Base-by-base conservation (phyloP, 2,888 invertebrate species). In the Eristalinus aeneus region DNA sequence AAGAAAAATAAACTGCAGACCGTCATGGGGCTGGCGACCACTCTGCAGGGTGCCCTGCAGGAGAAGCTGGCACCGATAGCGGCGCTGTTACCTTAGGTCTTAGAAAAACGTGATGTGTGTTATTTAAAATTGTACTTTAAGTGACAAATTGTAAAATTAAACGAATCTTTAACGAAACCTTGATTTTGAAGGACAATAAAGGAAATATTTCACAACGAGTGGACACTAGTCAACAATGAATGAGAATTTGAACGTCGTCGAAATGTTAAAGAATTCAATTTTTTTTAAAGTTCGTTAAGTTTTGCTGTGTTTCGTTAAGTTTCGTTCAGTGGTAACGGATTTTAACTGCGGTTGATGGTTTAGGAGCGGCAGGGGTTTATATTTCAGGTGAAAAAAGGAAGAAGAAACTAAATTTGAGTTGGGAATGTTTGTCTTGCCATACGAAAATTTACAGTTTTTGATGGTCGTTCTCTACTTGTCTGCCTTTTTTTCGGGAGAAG, bases 21-120 rank as follows among this genome's bases (percentile, higher is more conserved):
- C 0, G 23, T 86, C 12, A 69, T 82, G 58, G 86, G 82, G 11
- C 22, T 80, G 20, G 61, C 74, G 63, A 39, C 10, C 11, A 63
- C 77, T 20, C 10, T 82, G 10, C 71, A 82, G 32, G 60, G 63
- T n/a, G 75, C 76, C 12, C 34, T 84, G 32, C 74, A 74, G 36
- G 63, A 68, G 20, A 85, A 80, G 46, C 71, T 85, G 1, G 84
- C 84, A 16, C 65, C 83, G 11, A 53, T 85, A 54, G 85, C 85
- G 69, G 67, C 86, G 32, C 54, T 86, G 65, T 58, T 86, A 68
- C 86, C 86, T 11, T 86, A 71, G 54, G 27, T 10, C 2, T 46
- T 31, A 58, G 16, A 8, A 32, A 36, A 36, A 56, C 39, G 27
- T 65, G 39, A 63, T 60, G 16, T 46, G 46, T 73, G 31, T 60